These are phyloP conservation scores for Polypterus senegalus DNA, from an alignment of 2,113 vertebrate species.

Conservation along the genomic window DNA sequence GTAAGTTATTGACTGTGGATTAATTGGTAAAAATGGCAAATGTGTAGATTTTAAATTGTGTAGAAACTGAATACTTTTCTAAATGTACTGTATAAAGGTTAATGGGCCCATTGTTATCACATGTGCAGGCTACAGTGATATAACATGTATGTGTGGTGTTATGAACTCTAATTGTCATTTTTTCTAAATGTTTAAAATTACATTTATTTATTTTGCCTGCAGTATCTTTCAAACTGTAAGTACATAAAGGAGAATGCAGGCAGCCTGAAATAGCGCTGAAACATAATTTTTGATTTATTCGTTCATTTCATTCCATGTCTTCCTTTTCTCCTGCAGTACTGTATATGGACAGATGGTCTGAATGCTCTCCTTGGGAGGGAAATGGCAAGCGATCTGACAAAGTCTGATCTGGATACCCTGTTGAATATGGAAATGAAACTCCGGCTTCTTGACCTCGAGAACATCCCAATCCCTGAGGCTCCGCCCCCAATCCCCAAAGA, in stretches of 20 bases:
- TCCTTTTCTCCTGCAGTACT: slow-evolving; percentile 59
- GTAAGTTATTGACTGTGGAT: too few species aligned
- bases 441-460: slow-evolving; percentile 92
- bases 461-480: slow-evolving; percentile 95
- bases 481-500: slow-evolving; percentile 97
- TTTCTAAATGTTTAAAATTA: neutral
- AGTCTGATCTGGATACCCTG: slow-evolving; percentile 88
- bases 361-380: slow-evolving; percentile 94
- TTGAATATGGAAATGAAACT: slow-evolving; percentile 99
- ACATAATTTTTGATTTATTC: neutral
- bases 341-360: slow-evolving; percentile 93
- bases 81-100: too few species aligned
- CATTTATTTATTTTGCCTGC: neutral
- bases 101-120: too few species aligned
- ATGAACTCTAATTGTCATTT: neutral
- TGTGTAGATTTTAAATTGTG: too few species aligned
- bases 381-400: slow-evolving; percentile 91
- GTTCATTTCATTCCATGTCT: neutral
- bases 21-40: too few species aligned
- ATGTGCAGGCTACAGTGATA: neutral
- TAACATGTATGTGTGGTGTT: neutral
- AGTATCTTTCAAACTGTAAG: neutral
- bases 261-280: neutral
- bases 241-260: too few species aligned
- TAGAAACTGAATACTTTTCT: too few species aligned